Evolutionary conservation across 2,797 vertebrate genomes (phyloP).

Genomic region (Podarcis siculus): DNA sequence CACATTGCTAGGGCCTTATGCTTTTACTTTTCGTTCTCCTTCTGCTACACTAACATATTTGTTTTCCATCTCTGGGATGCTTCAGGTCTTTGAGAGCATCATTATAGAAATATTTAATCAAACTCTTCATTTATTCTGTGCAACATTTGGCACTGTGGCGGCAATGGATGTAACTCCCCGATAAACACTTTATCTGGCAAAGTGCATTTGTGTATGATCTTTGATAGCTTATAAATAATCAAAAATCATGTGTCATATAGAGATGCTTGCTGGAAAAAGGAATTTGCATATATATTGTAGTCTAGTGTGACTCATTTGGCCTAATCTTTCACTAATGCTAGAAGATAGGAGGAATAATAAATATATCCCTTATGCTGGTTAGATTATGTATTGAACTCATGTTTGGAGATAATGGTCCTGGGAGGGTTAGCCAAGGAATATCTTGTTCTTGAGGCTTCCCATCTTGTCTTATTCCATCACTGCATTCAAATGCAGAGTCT

Average conservation of each 20-base stretch:
- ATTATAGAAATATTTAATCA: conserved; percentile 57
- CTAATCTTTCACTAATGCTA: not conserved
- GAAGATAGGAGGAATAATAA: not conserved
- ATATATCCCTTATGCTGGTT: not conserved
- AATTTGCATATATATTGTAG: conserved; percentile 45
- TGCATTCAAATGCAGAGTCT: not conserved
- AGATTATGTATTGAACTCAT: not conserved
- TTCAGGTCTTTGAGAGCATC: conserved; percentile 45
- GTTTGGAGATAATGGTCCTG: not conserved
- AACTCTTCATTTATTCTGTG: conserved; percentile 52
- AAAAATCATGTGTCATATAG: conserved; percentile 33
- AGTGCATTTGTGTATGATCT: conserved; percentile 18
- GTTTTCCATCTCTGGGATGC: conserved; percentile 41
- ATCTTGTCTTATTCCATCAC: not conserved
- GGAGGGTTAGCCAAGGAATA: not conserved
- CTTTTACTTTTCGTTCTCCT: conserved; percentile 45
- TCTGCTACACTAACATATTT: conserved; percentile 38
- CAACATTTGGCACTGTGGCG: conserved; percentile 48
- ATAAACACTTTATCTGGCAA: conserved; percentile 50
- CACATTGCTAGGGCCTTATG: not conserved
- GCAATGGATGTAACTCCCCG: conserved; percentile 40
- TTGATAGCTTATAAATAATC: conserved; percentile 46
- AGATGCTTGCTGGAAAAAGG: not conserved
- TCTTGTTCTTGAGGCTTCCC: not conserved
- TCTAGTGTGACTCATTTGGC: conserved; percentile 31